Conservation (phyloP, 2,113 vertebrate species). For the Lontra canadensis region DNA sequence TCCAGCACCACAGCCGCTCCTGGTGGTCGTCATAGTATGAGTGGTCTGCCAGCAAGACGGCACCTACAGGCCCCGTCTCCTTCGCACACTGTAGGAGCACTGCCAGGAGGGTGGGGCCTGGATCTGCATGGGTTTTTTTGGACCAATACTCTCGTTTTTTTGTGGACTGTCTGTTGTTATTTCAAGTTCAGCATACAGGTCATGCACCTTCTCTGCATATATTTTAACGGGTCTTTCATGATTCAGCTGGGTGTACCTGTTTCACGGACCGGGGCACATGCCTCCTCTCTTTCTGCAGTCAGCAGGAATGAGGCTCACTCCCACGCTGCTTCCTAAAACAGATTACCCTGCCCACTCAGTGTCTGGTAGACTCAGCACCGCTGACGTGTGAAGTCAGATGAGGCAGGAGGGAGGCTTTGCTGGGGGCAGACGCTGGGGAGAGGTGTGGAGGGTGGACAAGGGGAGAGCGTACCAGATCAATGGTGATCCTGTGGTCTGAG, state of each 20-base stretch:
- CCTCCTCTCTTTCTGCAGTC: neutral
- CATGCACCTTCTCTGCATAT: neutral
- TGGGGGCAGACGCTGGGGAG: neutral
- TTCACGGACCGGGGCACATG: neutral
- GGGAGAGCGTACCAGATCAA: conserved; percentile 89
- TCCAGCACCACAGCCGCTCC: neutral
- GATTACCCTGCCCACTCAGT: neutral
- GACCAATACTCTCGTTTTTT: neutral
- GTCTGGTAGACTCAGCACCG: neutral
- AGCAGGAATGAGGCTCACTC: neutral
- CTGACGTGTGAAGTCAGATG: neutral
- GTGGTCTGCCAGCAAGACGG: neutral
- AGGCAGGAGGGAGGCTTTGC: neutral
- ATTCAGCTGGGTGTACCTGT: neutral
- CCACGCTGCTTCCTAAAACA: neutral
- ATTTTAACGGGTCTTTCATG: neutral
- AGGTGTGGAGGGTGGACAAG: fast-evolving
- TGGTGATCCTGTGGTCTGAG: conserved; percentile 88
- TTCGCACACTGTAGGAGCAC: neutral
- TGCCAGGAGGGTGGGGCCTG: no score
- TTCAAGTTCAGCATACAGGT: neutral
- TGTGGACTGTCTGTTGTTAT: neutral
- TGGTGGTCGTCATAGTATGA: neutral
- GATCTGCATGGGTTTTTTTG: neutral
- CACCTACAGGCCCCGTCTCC: neutral